Percentiles rank a stretch among this genome's conserved stretches.
Conservation (phyloP, 37 sponge, comb jelly and placozoan genomes). For the Oscarella lobularis region DNA sequence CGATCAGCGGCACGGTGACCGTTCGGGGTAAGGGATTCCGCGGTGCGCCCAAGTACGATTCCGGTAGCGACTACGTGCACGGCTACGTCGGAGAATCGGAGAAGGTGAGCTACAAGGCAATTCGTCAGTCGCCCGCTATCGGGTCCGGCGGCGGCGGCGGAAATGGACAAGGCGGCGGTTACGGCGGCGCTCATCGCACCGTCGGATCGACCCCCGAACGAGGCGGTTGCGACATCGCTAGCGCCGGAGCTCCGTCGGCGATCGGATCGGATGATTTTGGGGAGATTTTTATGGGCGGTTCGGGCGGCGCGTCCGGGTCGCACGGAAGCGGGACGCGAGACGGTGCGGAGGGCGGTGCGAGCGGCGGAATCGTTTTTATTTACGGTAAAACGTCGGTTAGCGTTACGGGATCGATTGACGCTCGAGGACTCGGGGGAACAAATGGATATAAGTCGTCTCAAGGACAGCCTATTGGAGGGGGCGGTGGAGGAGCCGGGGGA, state of each 20-base stretch:
- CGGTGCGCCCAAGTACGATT: not conserved
- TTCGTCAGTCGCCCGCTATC: not conserved
- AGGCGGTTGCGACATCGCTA: not conserved
- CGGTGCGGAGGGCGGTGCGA: not conserved
- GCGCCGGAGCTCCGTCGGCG: not conserved
- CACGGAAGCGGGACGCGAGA: not conserved
- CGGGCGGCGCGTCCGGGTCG: not conserved
- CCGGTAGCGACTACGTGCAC: not conserved
- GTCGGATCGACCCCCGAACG: not conserved
- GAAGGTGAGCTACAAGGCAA: not conserved
- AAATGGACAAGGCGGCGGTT: conserved; percentile 1
- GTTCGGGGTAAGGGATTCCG: not conserved
- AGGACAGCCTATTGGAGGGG: not conserved
- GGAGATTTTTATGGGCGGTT: not conserved
- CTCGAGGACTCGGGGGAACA: not conserved
- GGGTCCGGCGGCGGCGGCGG: not conserved
- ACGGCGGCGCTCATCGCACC: not conserved
- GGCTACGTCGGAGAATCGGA: not conserved
- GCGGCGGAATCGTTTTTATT: not conserved
- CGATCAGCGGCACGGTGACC: not conserved
- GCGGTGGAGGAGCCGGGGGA: not conserved
- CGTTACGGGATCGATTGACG: not conserved
- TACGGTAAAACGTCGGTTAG: not conserved
- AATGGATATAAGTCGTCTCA: not conserved
- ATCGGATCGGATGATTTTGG: not conserved